Percentiles rank a stretch among this genome's conserved stretches.
Conservation (phyloP, 2,797 vertebrate genomes). For the Lutjanus campechanus region DNA sequence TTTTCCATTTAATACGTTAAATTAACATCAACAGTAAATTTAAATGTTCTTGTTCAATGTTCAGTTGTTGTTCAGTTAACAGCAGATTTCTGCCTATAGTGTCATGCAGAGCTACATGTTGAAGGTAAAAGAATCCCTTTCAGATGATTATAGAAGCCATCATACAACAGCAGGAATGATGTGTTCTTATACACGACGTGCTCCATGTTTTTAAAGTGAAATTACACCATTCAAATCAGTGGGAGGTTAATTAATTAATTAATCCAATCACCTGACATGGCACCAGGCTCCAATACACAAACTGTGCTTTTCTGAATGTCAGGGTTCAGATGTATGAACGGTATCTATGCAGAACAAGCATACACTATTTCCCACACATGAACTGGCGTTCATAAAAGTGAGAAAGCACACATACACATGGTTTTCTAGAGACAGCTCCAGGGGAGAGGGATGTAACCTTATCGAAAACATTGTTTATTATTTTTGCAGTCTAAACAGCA, state of each 20-base stretch:
- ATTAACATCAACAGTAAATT: conserved; percentile 1
- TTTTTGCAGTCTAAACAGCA: not conserved
- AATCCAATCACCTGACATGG: conserved; percentile 1
- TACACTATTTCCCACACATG: not conserved
- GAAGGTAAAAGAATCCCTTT: not conserved
- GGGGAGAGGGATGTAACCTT: too few species aligned
- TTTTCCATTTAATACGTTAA: not conserved
- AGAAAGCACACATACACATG: not conserved
- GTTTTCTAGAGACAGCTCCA: not conserved
- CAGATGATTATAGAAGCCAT: conserved; percentile 3
- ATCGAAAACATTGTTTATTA: not conserved
- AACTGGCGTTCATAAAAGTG: too few species aligned
- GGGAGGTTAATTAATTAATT: conserved; percentile 3
- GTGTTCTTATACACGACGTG: conserved; percentile 23
- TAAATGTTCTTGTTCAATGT: not conserved
- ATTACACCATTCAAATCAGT: conserved; percentile 24
- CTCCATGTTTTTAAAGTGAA: conserved; percentile 19
- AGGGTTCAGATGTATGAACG: too few species aligned
- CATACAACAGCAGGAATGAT: not conserved
- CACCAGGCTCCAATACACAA: not conserved
- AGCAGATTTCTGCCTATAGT: conserved; percentile 2
- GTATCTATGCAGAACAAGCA: not conserved
- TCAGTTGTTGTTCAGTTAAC: conserved; percentile 17
- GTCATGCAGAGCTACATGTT: not conserved
- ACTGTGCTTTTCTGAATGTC: not conserved